Evolutionary conservation across 2,888 invertebrate species (phyloP).

Genomic region (Synergus itoensis): DNA sequence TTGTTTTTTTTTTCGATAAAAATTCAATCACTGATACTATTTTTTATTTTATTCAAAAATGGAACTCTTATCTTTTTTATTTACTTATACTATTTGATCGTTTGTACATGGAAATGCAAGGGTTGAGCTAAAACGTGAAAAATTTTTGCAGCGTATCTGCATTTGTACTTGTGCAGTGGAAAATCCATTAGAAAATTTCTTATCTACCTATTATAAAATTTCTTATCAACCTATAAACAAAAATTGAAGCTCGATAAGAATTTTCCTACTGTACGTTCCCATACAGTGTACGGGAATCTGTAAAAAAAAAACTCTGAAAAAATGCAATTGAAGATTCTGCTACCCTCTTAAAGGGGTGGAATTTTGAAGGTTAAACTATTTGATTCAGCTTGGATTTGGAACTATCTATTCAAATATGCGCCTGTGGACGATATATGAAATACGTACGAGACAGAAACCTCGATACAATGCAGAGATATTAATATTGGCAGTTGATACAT

Average conservation of each 20-base stretch:
- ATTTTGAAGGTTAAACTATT: constrained; percentile 1
- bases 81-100: background rate
- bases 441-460: constrained; percentile 42
- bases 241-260: too few species aligned
- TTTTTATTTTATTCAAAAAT: background rate
- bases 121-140: background rate
- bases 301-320: too few species aligned
- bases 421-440: constrained; percentile 23
- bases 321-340: too few species aligned
- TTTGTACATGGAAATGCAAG: background rate
- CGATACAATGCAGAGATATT: constrained; percentile 58
- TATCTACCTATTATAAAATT: too few species aligned
- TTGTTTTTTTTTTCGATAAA: background rate
- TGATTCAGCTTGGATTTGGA: background rate
- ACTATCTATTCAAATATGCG: constrained; percentile 18
- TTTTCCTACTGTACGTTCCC: too few species aligned
- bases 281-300: too few species aligned
- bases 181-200: too few species aligned
- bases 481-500: constrained; percentile 62
- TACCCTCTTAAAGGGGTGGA: background rate
- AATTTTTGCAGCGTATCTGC: background rate
- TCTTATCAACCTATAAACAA: too few species aligned
- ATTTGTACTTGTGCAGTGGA: too few species aligned
- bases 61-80: background rate
- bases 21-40: background rate